Percentiles rank a stretch among this genome's conserved stretches.
Evolutionary conservation across 2,113 vertebrate genomes (phyloP).

Genomic region (Gasterosteus nipponicus): DNA sequence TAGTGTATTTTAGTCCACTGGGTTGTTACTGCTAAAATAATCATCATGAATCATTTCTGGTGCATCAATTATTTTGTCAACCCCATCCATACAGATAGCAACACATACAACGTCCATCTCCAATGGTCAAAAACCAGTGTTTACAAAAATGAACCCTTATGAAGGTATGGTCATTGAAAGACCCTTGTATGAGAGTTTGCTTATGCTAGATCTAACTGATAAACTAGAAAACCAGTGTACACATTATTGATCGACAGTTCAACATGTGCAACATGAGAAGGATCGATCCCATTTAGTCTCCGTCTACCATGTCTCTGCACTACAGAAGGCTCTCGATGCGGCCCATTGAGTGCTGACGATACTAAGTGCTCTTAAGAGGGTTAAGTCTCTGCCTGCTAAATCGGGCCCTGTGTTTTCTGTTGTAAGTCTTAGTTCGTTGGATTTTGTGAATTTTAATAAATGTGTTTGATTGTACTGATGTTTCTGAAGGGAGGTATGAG

Average conservation of each 20-base stretch:
- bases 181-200: background rate
- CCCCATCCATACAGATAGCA: too few species aligned
- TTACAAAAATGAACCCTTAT: too few species aligned
- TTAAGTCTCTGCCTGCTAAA: constrained; percentile 18
- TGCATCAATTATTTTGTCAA: too few species aligned
- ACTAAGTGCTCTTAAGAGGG: constrained; percentile 7
- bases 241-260: background rate
- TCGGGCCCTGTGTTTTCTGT: constrained; percentile 11
- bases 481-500: constrained; percentile 8
- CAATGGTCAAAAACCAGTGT: too few species aligned
- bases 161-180: too few species aligned
- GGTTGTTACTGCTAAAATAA: background rate
- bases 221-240: background rate
- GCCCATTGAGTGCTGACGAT: constrained; percentile 28
- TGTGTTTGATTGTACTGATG: constrained; percentile 16
- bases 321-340: constrained; percentile 26
- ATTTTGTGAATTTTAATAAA: background rate
- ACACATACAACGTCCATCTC: too few species aligned
- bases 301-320: constrained; percentile 11
- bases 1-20: background rate
- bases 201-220: background rate
- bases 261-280: constrained; percentile 1
- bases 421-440: background rate
- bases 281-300: constrained; percentile 38
- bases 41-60: too few species aligned